phyloP scores from a whole-genome alignment of 2,888 invertebrate species.

The Andrena praecox region DNA sequence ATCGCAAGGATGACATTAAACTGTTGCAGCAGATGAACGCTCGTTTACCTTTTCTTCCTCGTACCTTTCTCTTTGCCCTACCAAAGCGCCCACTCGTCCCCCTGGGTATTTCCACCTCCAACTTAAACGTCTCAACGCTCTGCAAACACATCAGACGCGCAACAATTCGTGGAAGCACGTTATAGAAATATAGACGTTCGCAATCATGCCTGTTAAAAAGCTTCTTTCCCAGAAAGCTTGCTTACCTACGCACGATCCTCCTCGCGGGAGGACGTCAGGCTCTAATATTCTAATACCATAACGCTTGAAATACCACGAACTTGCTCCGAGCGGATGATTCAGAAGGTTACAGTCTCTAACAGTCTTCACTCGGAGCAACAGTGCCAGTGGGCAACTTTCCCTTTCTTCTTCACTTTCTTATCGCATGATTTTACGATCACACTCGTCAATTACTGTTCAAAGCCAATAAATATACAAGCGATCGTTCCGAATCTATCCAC shows the following conservation, averaged over 20 bases:
- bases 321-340: conserved; percentile 49
- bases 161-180: neutral
- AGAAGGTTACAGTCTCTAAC: conserved; percentile 65
- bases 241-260: neutral
- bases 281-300: neutral
- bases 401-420: conserved; percentile 62
- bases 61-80: conserved; percentile 19
- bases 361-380: conserved; percentile 42
- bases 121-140: neutral
- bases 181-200: neutral
- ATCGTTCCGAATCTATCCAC: neutral
- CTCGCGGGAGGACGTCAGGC: neutral
- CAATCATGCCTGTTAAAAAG: neutral
- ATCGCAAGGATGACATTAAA: conserved; percentile 56
- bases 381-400: conserved; percentile 61
- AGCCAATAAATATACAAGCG: neutral
- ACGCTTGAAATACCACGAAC: conserved; percentile 57
- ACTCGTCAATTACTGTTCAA: conserved; percentile 21
- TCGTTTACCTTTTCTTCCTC: conserved; percentile 5
- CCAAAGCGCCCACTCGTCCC: neutral
- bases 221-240: neutral
- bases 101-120: neutral
- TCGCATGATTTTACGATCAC: conserved; percentile 30
- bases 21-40: conserved; percentile 46
- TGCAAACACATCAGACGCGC: neutral